These are phyloP conservation scores for Aspidapion aeneum DNA, from an alignment of 2,888 invertebrate genomes.

Conservation along the genomic window DNA sequence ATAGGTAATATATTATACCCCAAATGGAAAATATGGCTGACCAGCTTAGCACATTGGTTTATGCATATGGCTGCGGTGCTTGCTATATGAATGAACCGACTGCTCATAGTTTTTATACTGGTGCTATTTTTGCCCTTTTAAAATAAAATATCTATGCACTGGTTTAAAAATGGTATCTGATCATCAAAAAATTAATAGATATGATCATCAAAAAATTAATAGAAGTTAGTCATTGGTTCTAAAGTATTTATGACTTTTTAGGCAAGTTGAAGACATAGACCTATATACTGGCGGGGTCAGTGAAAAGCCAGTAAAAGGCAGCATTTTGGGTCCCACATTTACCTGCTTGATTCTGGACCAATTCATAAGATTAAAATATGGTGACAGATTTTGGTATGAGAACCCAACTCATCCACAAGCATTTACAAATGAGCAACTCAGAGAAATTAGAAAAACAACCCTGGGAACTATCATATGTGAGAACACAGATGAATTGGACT, in stretches of 20 bases:
- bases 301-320: conserved; percentile 67
- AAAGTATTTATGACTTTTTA: no score
- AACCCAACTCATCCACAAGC: conserved; percentile 59
- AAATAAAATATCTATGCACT: no score
- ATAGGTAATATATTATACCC: conserved; percentile 58
- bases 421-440: conserved; percentile 73
- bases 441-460: conserved; percentile 73
- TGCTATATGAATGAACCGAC: no score
- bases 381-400: conserved; percentile 91
- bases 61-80: no score
- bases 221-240: no score
- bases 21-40: no score
- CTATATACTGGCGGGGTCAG: conserved; percentile 85
- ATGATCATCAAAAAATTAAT: no score
- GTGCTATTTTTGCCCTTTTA: no score
- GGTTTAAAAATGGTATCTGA: no score
- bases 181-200: no score
- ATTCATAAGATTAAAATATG: conserved; percentile 74
- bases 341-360: conserved; percentile 83
- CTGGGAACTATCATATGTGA: conserved; percentile 73
- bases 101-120: neutral
- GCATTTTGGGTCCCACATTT: conserved; percentile 80
- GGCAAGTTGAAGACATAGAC: conserved; percentile 79
- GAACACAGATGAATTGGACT: conserved; percentile 64
- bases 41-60: no score